These are phyloP conservation scores for Arctia plantaginis DNA, from an alignment of 2,888 invertebrate species.

Conservation along the genomic window DNA sequence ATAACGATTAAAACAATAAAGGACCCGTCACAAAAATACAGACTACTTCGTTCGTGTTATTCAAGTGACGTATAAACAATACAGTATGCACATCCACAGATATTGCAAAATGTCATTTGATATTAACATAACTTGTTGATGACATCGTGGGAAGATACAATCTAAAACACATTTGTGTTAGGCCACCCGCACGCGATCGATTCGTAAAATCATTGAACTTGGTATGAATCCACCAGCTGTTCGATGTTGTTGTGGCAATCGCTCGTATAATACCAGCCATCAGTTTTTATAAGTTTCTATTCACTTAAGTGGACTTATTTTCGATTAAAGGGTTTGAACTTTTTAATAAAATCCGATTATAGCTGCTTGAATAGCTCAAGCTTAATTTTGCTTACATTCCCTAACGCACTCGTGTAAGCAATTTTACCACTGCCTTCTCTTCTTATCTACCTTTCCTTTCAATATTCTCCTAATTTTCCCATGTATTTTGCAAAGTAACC, in stretches of 20 bases:
- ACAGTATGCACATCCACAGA: background rate
- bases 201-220: background rate
- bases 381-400: too few relatives aligned
- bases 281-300: background rate
- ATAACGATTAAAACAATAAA: too few relatives aligned
- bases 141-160: conserved; percentile 14
- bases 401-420: too few relatives aligned
- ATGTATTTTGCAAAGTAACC: background rate
- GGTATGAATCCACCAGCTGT: conserved; percentile 5
- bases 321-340: background rate
- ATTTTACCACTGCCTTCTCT: too few relatives aligned
- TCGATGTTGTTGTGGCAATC: background rate
- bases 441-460: too few relatives aligned
- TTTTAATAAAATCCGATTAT: background rate
- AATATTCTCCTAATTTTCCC: too few relatives aligned
- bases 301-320: background rate
- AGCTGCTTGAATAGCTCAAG: too few relatives aligned
- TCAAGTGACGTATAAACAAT: conserved; percentile 9
- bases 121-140: conserved; percentile 22
- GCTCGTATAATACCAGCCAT: background rate
- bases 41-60: background rate
- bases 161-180: background rate
- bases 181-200: background rate
- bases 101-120: conserved; percentile 31
- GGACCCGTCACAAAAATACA: background rate